These are phyloP conservation scores for Pelodytes ibericus DNA, from an alignment of 2,797 vertebrate genomes.

Conservation along the genomic window DNA sequence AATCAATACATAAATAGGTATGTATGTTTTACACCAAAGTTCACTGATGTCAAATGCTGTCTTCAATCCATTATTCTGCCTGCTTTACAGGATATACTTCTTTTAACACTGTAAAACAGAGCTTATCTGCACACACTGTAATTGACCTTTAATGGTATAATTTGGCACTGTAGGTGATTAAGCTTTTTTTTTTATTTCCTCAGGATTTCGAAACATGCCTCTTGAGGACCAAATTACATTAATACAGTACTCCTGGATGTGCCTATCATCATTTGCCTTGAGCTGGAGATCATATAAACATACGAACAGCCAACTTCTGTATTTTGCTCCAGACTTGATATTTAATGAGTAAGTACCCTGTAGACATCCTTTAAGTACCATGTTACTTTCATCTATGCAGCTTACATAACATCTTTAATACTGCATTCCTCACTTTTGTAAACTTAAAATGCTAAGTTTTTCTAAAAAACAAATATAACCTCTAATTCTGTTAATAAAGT, in stretches of 20 bases:
- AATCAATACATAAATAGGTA: too few species aligned
- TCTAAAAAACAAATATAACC: too few species aligned
- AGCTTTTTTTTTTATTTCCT: conserved; percentile 53
- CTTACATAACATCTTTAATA: background rate
- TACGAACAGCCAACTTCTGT: conserved; percentile 97
- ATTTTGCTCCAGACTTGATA: conserved; percentile 97
- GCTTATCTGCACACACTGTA: background rate
- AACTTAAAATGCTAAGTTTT: too few species aligned
- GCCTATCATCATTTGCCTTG: conserved; percentile 97
- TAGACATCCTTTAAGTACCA: conserved; percentile 40
- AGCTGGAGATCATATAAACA: conserved; percentile 99
- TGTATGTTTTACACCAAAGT: too few species aligned
- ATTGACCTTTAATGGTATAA: background rate
- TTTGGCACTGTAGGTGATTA: too few species aligned
- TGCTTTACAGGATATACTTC: too few species aligned
- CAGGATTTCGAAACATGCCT: conserved; percentile 96
- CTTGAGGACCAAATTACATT: conserved; percentile 99
- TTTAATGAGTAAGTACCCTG: conserved; percentile 92
- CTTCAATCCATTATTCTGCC: too few species aligned
- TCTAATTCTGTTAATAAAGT: too few species aligned
- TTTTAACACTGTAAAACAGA: too few species aligned
- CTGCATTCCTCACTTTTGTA: too few species aligned
- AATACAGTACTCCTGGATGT: conserved; percentile 99
- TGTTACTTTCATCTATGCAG: background rate
- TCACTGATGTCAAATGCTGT: too few species aligned